Conservation (phyloP, 1,140 invertebrate species). For the Heliconius hermathena region DNA sequence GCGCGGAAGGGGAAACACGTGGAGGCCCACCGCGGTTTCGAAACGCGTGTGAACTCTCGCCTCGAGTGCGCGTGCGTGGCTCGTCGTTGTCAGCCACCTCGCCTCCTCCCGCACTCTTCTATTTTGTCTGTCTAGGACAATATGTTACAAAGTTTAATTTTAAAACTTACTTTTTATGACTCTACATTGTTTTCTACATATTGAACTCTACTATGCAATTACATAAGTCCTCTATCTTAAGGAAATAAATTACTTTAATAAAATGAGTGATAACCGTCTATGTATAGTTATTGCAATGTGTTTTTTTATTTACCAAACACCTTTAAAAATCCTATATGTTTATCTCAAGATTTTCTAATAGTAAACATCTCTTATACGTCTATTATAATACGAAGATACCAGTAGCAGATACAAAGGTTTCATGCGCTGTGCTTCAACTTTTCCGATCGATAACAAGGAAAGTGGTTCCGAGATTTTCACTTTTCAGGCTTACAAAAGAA, state of each 20-base stretch:
- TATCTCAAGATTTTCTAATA: neutral
- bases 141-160: constrained; percentile 48
- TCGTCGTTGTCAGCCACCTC: constrained; percentile 47
- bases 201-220: neutral
- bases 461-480: constrained; percentile 26
- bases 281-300: neutral
- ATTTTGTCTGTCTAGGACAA: constrained; percentile 68
- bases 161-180: constrained; percentile 20
- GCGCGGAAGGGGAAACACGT: constrained; percentile 64
- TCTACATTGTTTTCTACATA: constrained; percentile 16
- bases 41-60: constrained; percentile 68
- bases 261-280: neutral
- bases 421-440: constrained; percentile 28
- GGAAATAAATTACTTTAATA: constrained; percentile 1
- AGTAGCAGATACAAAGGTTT: neutral
- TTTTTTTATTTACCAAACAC: neutral
- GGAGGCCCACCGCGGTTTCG: constrained; percentile 77
- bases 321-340: neutral
- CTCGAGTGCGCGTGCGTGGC: constrained; percentile 72
- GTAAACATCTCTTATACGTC: neutral
- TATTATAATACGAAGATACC: neutral
- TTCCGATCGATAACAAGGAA: constrained; percentile 37
- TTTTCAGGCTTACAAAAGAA: constrained; percentile 18
- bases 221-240: neutral
- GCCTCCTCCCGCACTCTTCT: constrained; percentile 57